A percentile compares a stretch with the other conserved stretches of the same genome.
phyloP scores from a whole-genome alignment of 2,113 vertebrate species.

The Helogale parvula region DNA sequence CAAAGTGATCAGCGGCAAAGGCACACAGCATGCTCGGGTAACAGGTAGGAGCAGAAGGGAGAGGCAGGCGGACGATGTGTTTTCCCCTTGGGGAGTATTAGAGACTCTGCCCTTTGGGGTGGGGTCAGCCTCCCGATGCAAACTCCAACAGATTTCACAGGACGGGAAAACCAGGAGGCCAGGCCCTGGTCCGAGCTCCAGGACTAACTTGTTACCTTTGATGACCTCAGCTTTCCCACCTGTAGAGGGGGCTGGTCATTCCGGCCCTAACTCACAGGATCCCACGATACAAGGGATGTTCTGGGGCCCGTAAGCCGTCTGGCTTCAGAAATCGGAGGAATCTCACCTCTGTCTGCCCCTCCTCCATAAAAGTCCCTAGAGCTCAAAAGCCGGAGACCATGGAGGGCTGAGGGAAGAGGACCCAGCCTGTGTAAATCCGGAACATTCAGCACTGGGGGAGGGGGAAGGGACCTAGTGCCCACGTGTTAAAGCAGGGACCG shows the following conservation, averaged over 20 bases:
- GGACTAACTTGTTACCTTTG: background rate
- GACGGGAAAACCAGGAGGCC: background rate
- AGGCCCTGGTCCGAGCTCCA: background rate
- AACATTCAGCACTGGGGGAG: background rate
- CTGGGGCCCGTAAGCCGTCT: background rate
- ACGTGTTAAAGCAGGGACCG: accelerated
- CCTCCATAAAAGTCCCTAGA: background rate
- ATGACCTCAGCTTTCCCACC: background rate
- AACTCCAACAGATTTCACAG: background rate
- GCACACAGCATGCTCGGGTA: background rate
- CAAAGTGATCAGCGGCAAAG: background rate
- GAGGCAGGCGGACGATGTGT: background rate
- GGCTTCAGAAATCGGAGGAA: background rate
- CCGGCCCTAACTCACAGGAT: background rate
- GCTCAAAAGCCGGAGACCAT: accelerated
- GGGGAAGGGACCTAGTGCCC: too few relatives aligned
- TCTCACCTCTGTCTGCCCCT: too few relatives aligned
- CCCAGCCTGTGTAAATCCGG: accelerated
- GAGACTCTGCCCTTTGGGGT: background rate
- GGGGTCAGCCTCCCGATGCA: background rate
- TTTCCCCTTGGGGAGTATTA: background rate
- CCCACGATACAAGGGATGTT: accelerated
- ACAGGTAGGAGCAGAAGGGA: accelerated
- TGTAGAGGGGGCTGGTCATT: too few relatives aligned
- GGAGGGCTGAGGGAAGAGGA: background rate